Evolutionary conservation across 2,113 vertebrate species (phyloP), one percentile per base, ranked within the genome.

Genomic region (Notothenia coriiceps): DNA sequence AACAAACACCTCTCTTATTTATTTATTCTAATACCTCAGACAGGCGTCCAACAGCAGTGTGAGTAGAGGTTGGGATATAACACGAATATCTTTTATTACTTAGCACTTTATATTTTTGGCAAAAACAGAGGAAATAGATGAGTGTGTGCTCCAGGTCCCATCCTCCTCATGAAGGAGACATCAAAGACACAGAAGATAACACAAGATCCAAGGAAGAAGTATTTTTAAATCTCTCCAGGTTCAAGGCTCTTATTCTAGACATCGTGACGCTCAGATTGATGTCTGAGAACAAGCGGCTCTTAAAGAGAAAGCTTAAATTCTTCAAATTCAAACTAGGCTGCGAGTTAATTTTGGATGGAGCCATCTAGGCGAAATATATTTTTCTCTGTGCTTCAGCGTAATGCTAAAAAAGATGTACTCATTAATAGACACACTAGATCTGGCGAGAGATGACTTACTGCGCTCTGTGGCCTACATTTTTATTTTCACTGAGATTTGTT

Each of bases 381-480:
- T 85, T 66, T 49, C 59, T 70, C 72, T 44, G 59, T 35, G 60
- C 75, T 70, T 79, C 80, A 17, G 61, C 70, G 44, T 87, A 77
- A 85, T 70, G 51, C 56, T 12, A 20, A 68, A 29, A 4, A n/a
- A 7, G 25, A 77, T 0, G 22, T 14, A 55, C 74, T 91, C 85
- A 77, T 92, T 91, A 88, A 87, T 92, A 90, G 88, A 84, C 56
- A 46, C 62, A 15, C 89, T 91, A 82, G 86, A 88, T 84, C 85
- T 89, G 90, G 85, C 79, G 82, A 33, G 69, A 40, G 90, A 86
- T 85, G 87, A 83, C 87, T 83, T 65, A 55, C 57, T 22, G 67
- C 29, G 74, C 73, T 86, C 44, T 14, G 67, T 87, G 91, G 86
- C 92, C 91, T 89, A 91, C 79, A 89, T 93, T 86, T 86, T 84